Base-by-base conservation (phyloP, 1,140 invertebrate species). In the Panulirus ornatus region DNA sequence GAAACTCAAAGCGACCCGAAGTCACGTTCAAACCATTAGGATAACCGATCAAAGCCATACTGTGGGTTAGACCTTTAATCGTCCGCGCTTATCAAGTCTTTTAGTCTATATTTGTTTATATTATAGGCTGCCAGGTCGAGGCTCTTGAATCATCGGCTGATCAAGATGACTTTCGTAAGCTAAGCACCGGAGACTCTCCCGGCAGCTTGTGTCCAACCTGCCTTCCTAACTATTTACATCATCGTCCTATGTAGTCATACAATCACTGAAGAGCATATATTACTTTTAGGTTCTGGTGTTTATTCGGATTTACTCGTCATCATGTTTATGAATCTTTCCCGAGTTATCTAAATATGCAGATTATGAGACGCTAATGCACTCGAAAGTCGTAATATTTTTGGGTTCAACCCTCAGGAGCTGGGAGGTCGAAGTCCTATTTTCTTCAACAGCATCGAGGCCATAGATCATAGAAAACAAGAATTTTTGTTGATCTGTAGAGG, bases 31-130 rank as follows among this genome's bases (percentile, higher is more conserved):
- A 44, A 63, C 76, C 78, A 88, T 88, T 82, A 82, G 87, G 87
- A 73, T 88, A 88, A 58, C 66, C 87, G 87, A 81, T 88, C 87
- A 73, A 63, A 66, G 78, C 40, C 34, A 38, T 58, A n/a, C 44
- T 54, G 79, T 73, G 78, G 79, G 76, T 88, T 81, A 79, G 47
- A 54, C 44, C 84, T 86, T 86, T 86, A 81, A 88, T 81, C 76
- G 58, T 40, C 40, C 40, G 9, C 63, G 19, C 78, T 66, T 81
- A 70, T 82, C 30, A 30, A 22, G 58, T 51, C 51, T 63, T 88
- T 70, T 73, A 54, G 87, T 88, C 87, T 82, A 81, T 88, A 88
- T 88, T 88, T 88, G 87, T 88, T 88, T 88, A 83, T 83, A 75
- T 88, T 88, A 88, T 54, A 88, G 87, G 78, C 42, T 88, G 87